These are phyloP conservation scores for Dascyllus trimaculatus DNA, from an alignment of 2,113 vertebrate genomes.

Conservation along the genomic window DNA sequence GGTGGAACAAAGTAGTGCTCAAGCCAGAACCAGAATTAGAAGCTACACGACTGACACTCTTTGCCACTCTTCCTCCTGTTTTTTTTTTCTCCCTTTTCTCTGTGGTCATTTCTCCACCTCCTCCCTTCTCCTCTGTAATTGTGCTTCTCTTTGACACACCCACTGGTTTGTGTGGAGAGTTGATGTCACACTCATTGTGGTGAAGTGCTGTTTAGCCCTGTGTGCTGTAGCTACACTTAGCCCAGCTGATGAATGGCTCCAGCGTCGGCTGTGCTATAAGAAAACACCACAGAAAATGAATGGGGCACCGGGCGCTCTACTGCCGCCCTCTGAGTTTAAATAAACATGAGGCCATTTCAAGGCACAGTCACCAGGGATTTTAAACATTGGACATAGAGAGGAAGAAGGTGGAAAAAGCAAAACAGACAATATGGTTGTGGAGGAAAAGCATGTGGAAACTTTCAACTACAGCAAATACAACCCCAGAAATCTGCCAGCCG, in stretches of 20 bases:
- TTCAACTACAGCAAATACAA: constrained; percentile 38
- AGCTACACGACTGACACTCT: constrained; percentile 57
- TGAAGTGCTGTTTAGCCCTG: constrained; percentile 61
- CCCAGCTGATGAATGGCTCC: constrained; percentile 67
- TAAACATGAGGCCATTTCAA: constrained; percentile 80
- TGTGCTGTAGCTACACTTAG: constrained; percentile 54
- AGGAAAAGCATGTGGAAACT: constrained; percentile 41
- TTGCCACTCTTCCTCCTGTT: constrained; percentile 3
- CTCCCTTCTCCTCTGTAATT: constrained; percentile 78
- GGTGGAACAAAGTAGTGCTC: constrained; percentile 54
- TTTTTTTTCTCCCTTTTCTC: not conserved
- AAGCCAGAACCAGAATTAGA: constrained; percentile 73
- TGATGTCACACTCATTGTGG: constrained; percentile 72
- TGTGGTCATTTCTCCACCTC: constrained; percentile 52
- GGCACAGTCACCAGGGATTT: constrained; percentile 51
- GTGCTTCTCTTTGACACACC: constrained; percentile 79
- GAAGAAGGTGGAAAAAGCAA: constrained; percentile 25
- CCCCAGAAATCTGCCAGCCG: constrained; percentile 23
- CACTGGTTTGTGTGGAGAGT: constrained; percentile 75
- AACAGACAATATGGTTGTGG: constrained; percentile 30
- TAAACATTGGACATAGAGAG: constrained; percentile 42
- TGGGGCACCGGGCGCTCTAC: constrained; percentile 59
- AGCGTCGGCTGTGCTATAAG: constrained; percentile 53
- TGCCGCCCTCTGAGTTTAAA: constrained; percentile 68
- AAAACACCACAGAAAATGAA: constrained; percentile 66